phyloP scores from a whole-genome alignment of 2,113 vertebrate genomes.

The Ochotona princeps region DNA sequence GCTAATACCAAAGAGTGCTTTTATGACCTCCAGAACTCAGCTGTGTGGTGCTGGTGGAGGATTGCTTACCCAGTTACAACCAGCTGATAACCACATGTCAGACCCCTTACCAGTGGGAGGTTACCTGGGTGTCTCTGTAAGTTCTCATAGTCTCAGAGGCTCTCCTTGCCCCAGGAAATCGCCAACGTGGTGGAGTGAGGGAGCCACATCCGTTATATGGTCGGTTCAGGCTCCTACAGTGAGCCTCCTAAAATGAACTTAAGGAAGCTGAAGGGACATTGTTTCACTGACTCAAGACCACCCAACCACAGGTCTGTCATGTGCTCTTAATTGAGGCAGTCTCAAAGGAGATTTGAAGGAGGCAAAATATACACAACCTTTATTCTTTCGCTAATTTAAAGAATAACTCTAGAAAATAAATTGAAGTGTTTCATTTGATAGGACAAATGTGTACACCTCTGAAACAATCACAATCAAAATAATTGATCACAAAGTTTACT shows the following conservation, averaged over 20 bases:
- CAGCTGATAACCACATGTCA: background rate
- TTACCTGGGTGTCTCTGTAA: background rate
- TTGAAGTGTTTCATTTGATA: background rate
- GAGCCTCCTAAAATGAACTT: background rate
- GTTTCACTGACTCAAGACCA: background rate
- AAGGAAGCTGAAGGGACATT: background rate
- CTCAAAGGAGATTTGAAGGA: too few relatives aligned
- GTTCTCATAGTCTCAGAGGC: background rate
- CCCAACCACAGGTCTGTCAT: background rate
- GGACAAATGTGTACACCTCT: conserved; percentile 9
- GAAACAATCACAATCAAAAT: background rate
- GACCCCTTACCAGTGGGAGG: background rate
- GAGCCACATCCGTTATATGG: background rate
- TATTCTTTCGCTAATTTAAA: background rate
- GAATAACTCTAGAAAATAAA: background rate
- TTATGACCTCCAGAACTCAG: background rate
- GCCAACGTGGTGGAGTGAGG: background rate
- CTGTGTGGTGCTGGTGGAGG: background rate
- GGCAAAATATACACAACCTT: background rate
- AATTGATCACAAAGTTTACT: conserved; percentile 12
- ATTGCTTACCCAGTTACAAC: background rate
- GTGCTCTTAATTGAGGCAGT: background rate
- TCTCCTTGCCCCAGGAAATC: background rate
- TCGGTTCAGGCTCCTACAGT: background rate
- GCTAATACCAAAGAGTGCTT: background rate